These are phyloP conservation scores for Acipenser transmontanus DNA, from an alignment of 2,797 vertebrate species.

Conservation along the genomic window DNA sequence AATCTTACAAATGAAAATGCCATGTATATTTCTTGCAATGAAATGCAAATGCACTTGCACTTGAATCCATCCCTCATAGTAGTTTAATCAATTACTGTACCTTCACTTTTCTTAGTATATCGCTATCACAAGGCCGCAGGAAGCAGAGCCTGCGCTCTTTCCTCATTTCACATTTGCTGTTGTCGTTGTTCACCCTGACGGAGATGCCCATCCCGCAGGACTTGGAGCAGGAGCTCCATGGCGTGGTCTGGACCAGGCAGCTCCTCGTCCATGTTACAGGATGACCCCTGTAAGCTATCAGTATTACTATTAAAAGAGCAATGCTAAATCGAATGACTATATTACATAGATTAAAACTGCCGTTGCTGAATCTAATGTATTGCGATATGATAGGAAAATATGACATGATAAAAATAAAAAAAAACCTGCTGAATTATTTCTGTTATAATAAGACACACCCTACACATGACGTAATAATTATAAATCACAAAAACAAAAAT, in stretches of 20 bases:
- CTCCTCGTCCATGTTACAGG: conserved; percentile 86
- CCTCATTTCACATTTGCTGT: conserved; percentile 83
- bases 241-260: conserved; percentile 84
- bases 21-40: too few relatives aligned
- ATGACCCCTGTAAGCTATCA: conserved; percentile 86
- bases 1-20: too few relatives aligned
- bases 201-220: conserved; percentile 89
- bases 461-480: too few relatives aligned
- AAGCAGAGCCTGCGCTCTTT: conserved; percentile 83
- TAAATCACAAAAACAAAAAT: too few relatives aligned
- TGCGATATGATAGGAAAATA: too few relatives aligned
- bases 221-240: conserved; percentile 86
- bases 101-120: conserved; percentile 62
- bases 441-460: too few relatives aligned
- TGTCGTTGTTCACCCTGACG: conserved; percentile 81
- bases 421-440: too few relatives aligned
- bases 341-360: background rate
- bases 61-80: too few relatives aligned
- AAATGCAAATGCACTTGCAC: too few relatives aligned
- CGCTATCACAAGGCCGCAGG: conserved; percentile 75
- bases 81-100: conserved; percentile 41
- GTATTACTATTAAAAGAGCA: conserved; percentile 51
- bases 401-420: too few relatives aligned
- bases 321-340: background rate
- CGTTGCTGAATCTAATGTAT: too few relatives aligned